Evolutionary conservation across 2,113 vertebrate genomes (phyloP).

Genomic region (Ochotona curzoniae): DNA sequence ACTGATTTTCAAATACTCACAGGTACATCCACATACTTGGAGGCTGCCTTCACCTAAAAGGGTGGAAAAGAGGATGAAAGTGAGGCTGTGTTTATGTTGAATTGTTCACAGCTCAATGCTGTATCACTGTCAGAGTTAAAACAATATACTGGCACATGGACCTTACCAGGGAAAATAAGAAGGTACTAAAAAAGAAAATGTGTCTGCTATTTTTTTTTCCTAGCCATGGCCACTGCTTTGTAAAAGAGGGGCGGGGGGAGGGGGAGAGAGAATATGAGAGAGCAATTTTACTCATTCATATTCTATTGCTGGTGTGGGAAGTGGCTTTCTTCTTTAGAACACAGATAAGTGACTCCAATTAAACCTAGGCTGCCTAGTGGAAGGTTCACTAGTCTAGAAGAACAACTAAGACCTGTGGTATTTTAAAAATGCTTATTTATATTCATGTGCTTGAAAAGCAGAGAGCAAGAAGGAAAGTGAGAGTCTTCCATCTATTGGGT

Average conservation of each 20-base stretch:
- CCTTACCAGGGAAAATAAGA: conserved; percentile 73
- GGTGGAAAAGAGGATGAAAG: conserved; percentile 82
- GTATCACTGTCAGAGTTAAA: conserved; percentile 51
- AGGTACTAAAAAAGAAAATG: conserved; percentile 66
- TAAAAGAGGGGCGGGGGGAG: neutral
- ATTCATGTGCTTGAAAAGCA: no score
- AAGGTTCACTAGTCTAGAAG: neutral
- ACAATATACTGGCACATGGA: conserved; percentile 36
- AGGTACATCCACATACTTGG: conserved; percentile 99
- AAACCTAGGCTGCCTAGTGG: neutral
- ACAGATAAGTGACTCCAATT: conserved; percentile 60
- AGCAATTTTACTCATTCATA: conserved; percentile 63
- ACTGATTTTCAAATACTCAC: conserved; percentile 91
- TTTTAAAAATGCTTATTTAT: no score
- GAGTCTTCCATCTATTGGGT: no score
- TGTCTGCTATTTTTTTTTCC: conserved; percentile 44
- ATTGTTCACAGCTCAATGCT: conserved; percentile 45
- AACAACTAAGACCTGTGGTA: neutral
- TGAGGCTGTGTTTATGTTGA: conserved; percentile 58
- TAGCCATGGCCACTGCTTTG: conserved; percentile 57
- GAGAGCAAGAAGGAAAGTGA: no score
- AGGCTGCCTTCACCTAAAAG: conserved; percentile 98
- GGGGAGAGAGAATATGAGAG: neutral
- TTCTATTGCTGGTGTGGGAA: conserved; percentile 69
- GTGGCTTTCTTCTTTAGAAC: conserved; percentile 60